Evolutionary conservation across 1,140 invertebrate genomes (phyloP).

Genomic region (Aplysia californica): DNA sequence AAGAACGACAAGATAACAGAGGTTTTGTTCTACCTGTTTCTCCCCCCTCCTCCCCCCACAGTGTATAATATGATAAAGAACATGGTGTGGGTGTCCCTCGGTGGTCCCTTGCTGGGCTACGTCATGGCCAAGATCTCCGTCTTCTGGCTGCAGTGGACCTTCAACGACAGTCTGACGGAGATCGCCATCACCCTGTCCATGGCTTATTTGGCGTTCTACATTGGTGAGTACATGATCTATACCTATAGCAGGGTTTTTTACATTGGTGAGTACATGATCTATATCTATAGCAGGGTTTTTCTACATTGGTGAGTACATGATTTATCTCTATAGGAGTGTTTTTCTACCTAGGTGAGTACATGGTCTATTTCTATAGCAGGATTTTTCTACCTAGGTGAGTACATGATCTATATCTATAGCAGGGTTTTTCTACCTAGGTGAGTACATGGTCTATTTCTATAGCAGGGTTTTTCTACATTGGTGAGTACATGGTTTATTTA

Average conservation of each 20-base stretch:
- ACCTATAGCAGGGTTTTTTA: background rate
- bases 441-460: constrained; percentile 25
- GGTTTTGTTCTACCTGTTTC: too few relatives aligned
- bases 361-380: too few relatives aligned
- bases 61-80: constrained; percentile 48
- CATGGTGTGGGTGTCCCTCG: constrained; percentile 56
- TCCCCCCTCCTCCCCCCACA: constrained; percentile 31
- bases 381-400: constrained; percentile 68
- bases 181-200: constrained; percentile 68
- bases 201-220: constrained; percentile 68
- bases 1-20: too few relatives aligned
- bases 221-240: constrained; percentile 51
- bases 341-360: too few relatives aligned
- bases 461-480: constrained; percentile 32
- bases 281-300: background rate
- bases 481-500: constrained; percentile 40
- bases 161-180: constrained; percentile 66
- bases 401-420: background rate
- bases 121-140: constrained; percentile 63
- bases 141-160: constrained; percentile 63
- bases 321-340: too few relatives aligned
- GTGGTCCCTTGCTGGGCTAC: constrained; percentile 66
- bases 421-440: constrained; percentile 44
- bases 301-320: constrained; percentile 52
- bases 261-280: constrained; percentile 51